These are phyloP conservation scores for Sinocyclocheilus anshuiensis DNA, from an alignment of 2,113 vertebrate species.

Conservation along the genomic window DNA sequence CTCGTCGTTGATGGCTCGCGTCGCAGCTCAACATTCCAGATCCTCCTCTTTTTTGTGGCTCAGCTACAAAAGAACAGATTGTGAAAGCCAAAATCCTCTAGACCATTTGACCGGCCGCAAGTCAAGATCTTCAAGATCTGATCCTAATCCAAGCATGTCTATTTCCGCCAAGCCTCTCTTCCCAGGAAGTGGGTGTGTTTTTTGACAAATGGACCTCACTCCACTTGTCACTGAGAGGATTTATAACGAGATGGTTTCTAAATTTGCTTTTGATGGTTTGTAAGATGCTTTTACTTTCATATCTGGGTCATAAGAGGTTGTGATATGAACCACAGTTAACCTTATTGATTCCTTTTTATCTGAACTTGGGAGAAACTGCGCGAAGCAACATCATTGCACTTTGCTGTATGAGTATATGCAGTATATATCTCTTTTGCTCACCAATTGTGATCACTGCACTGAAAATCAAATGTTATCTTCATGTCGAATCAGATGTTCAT, in stretches of 20 bases:
- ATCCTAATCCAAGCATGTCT: background rate
- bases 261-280: background rate
- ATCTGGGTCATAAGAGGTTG: background rate
- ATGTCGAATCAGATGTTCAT: background rate
- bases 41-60: no score
- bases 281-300: slow-evolving; percentile 21
- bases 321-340: background rate
- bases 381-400: background rate
- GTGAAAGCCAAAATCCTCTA: background rate
- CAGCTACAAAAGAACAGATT: no score
- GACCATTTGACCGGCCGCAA: background rate
- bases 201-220: background rate
- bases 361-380: background rate
- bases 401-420: background rate
- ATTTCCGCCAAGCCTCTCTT: slow-evolving; percentile 8
- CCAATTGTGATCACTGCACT: background rate
- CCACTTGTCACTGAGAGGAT: background rate
- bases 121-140: background rate
- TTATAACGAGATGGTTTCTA: background rate
- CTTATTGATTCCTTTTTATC: background rate
- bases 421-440: background rate
- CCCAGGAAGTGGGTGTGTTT: background rate
- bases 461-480: background rate
- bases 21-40: no score
- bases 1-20: no score